A percentile compares a stretch with the other conserved stretches of the same genome.
Conservation (phyloP, 2,113 vertebrate genomes). For the Sphyrna mokarran region DNA sequence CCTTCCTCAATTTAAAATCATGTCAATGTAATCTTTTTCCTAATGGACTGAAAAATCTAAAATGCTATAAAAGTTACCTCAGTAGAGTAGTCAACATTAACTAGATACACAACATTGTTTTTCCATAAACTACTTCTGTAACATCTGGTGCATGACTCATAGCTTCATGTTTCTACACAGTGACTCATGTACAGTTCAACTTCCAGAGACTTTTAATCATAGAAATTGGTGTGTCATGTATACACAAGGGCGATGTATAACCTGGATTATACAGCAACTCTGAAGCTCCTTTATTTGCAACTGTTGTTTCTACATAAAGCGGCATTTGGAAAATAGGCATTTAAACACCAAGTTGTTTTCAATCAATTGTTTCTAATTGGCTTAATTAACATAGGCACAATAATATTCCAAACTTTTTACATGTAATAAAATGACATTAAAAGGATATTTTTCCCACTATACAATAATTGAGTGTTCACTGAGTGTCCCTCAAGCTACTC, state of each 20-base stretch:
- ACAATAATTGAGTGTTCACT: slow-evolving; percentile 52
- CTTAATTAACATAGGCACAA: background rate
- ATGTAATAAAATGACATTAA: slow-evolving; percentile 10
- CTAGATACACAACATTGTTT: background rate
- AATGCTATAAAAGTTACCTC: background rate
- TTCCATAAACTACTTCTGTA: background rate
- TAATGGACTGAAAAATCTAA: background rate
- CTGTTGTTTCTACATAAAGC: background rate
- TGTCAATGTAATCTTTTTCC: background rate
- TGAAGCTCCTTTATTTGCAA: background rate
- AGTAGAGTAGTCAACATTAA: background rate
- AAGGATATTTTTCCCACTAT: background rate
- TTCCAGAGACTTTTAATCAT: background rate
- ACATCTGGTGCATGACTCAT: slow-evolving; percentile 5
- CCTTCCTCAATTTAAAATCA: background rate
- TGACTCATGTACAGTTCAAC: slow-evolving; percentile 10
- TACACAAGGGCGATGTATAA: background rate
- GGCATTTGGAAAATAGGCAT: background rate
- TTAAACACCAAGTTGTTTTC: slow-evolving; percentile 17
- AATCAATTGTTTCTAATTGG: background rate
- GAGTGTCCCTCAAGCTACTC: slow-evolving; percentile 70
- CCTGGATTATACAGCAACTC: background rate
- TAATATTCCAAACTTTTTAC: slow-evolving; percentile 7
- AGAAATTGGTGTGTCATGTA: background rate
- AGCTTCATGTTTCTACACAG: background rate